Conservation (phyloP, 2,113 vertebrate species). For the Pungitius pungitius region DNA sequence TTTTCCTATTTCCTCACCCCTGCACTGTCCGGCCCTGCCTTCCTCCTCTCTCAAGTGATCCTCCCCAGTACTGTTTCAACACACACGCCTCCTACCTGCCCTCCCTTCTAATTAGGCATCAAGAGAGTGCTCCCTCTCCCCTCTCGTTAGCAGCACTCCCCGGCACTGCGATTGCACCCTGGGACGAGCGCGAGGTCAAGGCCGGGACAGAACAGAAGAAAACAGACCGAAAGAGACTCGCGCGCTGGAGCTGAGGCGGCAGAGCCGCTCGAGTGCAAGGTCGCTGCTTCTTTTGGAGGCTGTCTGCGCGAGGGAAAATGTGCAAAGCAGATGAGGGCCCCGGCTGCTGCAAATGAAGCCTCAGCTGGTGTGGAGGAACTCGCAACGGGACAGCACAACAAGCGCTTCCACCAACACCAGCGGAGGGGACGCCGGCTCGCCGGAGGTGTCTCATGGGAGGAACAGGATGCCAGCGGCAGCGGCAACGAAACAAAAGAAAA, state of each 20-base stretch:
- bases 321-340: slow-evolving; percentile 72
- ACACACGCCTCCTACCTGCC: slow-evolving; percentile 56
- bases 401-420: slow-evolving; percentile 60
- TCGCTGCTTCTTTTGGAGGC: slow-evolving; percentile 31
- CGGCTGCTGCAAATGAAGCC: slow-evolving; percentile 54
- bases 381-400: slow-evolving; percentile 71
- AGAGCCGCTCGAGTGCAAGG: slow-evolving; percentile 26
- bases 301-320: slow-evolving; percentile 57
- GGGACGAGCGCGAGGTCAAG: slow-evolving; percentile 66
- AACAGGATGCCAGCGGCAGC: slow-evolving; percentile 59
- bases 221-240: slow-evolving; percentile 38
- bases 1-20: slow-evolving; percentile 19
- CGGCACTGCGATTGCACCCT: slow-evolving; percentile 46
- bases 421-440: slow-evolving; percentile 37
- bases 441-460: slow-evolving; percentile 63
- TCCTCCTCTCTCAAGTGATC: slow-evolving; percentile 22
- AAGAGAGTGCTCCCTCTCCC: slow-evolving; percentile 49
- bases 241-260: slow-evolving; percentile 28
- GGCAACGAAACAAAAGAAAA: no score
- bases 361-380: slow-evolving; percentile 59
- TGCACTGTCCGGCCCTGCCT: slow-evolving; percentile 8
- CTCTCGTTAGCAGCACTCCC: slow-evolving; percentile 62
- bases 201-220: slow-evolving; percentile 41
- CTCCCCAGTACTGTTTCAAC: slow-evolving; percentile 29
- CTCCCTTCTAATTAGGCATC: slow-evolving; percentile 67